Percentiles rank a stretch among this genome's conserved stretches.
phyloP scores from a whole-genome alignment of 2,888 invertebrate species.

The Drosophila atripex region DNA sequence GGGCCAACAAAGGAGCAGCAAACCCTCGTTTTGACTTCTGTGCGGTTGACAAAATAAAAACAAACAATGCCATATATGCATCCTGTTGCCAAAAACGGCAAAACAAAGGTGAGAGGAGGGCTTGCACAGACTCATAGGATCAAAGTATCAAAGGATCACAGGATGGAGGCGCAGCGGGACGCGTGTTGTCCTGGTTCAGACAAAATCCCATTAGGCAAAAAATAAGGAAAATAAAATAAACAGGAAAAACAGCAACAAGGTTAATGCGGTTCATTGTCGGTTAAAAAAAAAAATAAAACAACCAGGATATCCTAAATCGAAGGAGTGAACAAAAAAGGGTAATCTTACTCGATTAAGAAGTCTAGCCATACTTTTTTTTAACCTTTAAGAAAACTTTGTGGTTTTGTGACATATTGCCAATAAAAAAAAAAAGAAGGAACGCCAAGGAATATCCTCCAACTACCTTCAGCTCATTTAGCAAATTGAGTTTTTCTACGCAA shows the following conservation, averaged over 20 bases:
- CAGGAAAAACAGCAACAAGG: slow-evolving; percentile 13
- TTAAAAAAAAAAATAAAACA: slow-evolving; percentile 7
- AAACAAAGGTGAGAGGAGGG: slow-evolving; percentile 31
- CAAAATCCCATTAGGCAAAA: slow-evolving; percentile 44
- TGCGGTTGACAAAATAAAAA: slow-evolving; percentile 64
- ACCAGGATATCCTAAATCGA: not conserved
- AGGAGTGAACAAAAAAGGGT: not conserved
- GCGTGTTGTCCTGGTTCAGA: slow-evolving; percentile 39
- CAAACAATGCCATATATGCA: slow-evolving; percentile 41
- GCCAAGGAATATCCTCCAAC: not conserved
- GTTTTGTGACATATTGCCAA: not conserved
- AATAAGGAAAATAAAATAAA: slow-evolving; percentile 9
- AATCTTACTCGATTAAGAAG: not conserved
- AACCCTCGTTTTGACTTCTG: slow-evolving; percentile 67
- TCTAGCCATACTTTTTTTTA: not conserved
- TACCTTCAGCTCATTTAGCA: slow-evolving; percentile 37
- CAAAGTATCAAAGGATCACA: slow-evolving; percentile 43
- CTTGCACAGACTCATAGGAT: slow-evolving; percentile 50
- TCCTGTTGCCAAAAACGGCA: slow-evolving; percentile 49
- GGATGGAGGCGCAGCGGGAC: slow-evolving; percentile 68
- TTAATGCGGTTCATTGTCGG: slow-evolving; percentile 9
- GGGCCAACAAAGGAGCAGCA: slow-evolving; percentile 31
- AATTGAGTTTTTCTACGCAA: slow-evolving; percentile 76
- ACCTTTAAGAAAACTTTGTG: not conserved
- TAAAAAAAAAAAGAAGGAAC: not conserved